Percentiles rank a stretch among this genome's conserved stretches.
phyloP scores from a whole-genome alignment of 2,113 vertebrate species.

The Takifugu flavidus region DNA sequence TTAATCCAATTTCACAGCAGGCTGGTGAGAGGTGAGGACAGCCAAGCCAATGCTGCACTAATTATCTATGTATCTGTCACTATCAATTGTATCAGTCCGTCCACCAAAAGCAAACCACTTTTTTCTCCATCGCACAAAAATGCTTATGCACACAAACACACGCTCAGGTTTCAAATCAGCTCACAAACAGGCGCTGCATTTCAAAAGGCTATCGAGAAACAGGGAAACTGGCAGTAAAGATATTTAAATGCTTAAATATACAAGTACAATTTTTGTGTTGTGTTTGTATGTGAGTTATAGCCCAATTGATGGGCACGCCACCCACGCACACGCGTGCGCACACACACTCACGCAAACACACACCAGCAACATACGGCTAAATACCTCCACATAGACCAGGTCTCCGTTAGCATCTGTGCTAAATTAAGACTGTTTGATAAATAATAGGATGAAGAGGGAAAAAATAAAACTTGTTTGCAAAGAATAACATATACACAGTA shows the following conservation, averaged over 20 bases:
- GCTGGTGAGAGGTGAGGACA: slow-evolving; percentile 66
- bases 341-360: too few relatives aligned
- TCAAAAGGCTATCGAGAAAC: too few relatives aligned
- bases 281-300: slow-evolving; percentile 9
- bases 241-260: too few relatives aligned
- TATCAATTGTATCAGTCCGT: slow-evolving; percentile 53
- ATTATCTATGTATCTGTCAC: slow-evolving; percentile 68
- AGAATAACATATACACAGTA: slow-evolving; percentile 25
- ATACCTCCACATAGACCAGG: too few relatives aligned
- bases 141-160: not conserved
- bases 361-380: too few relatives aligned
- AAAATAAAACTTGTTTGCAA: slow-evolving; percentile 24
- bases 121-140: slow-evolving; percentile 24
- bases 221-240: too few relatives aligned
- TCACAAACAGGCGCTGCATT: too few relatives aligned
- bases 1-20: slow-evolving; percentile 71
- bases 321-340: not conserved
- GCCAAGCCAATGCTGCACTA: slow-evolving; percentile 52
- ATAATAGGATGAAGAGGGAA: too few relatives aligned
- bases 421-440: not conserved
- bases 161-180: too few relatives aligned
- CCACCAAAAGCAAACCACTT: slow-evolving; percentile 29
- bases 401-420: not conserved
- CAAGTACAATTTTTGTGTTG: too few relatives aligned
- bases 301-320: slow-evolving; percentile 33